Evolutionary conservation across 2,888 invertebrate species (phyloP), one percentile per base, ranked within the genome.

Genomic region (Dorcus parallelipipedus): DNA sequence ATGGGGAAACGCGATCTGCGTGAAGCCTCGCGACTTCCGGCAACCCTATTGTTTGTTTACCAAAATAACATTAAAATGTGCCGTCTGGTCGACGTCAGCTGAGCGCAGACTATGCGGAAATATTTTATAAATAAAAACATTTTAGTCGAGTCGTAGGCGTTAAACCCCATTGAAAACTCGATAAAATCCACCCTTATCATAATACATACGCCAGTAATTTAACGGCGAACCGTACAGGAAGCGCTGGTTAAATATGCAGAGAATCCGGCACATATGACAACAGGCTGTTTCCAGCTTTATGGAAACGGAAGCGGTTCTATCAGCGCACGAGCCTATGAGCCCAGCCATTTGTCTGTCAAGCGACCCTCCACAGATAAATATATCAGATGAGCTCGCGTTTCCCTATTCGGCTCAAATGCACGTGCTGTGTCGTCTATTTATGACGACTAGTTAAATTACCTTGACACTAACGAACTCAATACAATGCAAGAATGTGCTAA

Each of bases 261-360:
- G 71, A 71, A 70, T 72, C 70, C 71, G 65, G 69, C 69, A 69
- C 75, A 76, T 71, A 75, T 76, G 77, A 76, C 75, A 75, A 73
- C 76, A 74, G 75, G 71, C 76, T 76, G 76, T 75, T 76, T 77
- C 77, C 77, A 76, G 76, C 73, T 77, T 78, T 77, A 69, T 76
- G 76, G 74, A 78, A 78, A 77, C 78, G 77, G 78, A 77, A 77
- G 75, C 49, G 40, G 56, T 49, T 52, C 54, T 39, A 38, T 48
- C 49, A 52, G 63, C 50, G 71, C 74, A 74, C 74, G 76, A 73
- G 76, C 73, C 72, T 63, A 62, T 63, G 66, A 71, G 67, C 69
- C 67, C 65, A 66, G 68, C 74, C 76, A 77, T 78, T 77, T 77
- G 77, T 77, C 76, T 76, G 76, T 76, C 76, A 74, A 63, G 67